phyloP scores from a whole-genome alignment of 2,797 vertebrate genomes.

The Ispidina picta region DNA sequence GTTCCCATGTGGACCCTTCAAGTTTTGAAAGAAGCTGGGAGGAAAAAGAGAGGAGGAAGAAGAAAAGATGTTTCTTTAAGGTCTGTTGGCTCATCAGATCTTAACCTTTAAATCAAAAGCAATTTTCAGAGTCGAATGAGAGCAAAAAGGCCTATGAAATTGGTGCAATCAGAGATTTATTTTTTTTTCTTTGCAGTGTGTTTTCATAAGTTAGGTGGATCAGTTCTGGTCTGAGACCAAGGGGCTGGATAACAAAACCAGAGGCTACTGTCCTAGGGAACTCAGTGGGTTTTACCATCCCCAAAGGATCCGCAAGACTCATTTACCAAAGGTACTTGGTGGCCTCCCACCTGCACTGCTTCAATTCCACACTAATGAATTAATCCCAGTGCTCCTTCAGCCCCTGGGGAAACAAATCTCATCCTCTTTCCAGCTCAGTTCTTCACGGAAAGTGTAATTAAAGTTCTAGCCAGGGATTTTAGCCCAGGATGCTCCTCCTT shows the following conservation, averaged over 20 bases:
- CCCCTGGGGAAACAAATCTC: conserved; percentile 21
- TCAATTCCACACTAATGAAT: neutral
- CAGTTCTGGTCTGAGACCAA: neutral
- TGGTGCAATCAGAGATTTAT: neutral
- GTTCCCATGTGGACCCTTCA: neutral
- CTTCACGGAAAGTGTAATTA: neutral
- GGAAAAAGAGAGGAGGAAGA: neutral
- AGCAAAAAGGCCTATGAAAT: neutral
- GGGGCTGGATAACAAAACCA: neutral
- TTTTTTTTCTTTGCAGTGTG: neutral
- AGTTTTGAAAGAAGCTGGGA: neutral
- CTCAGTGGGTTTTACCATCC: neutral
- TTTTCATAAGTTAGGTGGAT: neutral
- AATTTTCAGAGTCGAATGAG: neutral
- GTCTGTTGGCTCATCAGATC: conserved; percentile 8
- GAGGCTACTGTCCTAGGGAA: neutral
- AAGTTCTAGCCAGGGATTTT: conserved; percentile 5
- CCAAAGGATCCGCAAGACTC: neutral
- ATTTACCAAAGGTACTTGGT: neutral
- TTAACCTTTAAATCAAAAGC: conserved; percentile 43
- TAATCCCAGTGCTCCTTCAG: neutral
- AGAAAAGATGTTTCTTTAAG: neutral
- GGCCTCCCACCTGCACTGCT: neutral
- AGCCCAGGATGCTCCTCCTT: neutral
- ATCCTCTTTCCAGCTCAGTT: neutral